Conservation (phyloP, 2,888 invertebrate species). For the Agriopis leucophaearia region DNA sequence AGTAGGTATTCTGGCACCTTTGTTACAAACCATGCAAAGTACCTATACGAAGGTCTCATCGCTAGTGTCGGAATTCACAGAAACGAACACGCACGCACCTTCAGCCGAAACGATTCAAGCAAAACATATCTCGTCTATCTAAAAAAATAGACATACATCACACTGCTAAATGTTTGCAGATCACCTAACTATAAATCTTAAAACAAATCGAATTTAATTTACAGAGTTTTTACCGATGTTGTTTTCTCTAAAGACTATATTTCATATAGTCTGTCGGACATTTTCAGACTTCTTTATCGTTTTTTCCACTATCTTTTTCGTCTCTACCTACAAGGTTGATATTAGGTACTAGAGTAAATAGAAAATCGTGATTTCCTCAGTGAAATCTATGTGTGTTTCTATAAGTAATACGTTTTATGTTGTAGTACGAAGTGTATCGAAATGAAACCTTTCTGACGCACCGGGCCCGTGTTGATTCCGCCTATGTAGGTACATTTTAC, state of each 20-base stretch:
- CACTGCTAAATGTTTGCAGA: conserved; percentile 68
- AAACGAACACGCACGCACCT: conserved; percentile 55
- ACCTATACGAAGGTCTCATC: conserved; percentile 58
- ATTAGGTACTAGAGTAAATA: conserved; percentile 73
- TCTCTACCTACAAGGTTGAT: conserved; percentile 80
- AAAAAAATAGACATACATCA: conserved; percentile 66
- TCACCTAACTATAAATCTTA: conserved; percentile 79
- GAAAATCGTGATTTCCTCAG: conserved; percentile 74
- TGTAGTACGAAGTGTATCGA: conserved; percentile 53
- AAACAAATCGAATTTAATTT: conserved; percentile 76
- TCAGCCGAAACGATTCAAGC: conserved; percentile 64
- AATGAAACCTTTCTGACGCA: conserved; percentile 60
- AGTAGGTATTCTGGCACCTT: conserved; percentile 44
- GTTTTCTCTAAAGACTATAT: conserved; percentile 73
- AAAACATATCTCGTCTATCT: conserved; percentile 65
- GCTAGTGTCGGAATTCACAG: conserved; percentile 73
- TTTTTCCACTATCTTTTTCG: conserved; percentile 66
- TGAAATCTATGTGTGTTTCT: conserved; percentile 75
- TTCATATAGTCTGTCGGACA: conserved; percentile 77
- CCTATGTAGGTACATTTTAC: conserved; percentile 58
- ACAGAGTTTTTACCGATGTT: conserved; percentile 77
- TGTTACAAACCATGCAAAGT: conserved; percentile 24
- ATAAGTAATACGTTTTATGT: conserved; percentile 49
- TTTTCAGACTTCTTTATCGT: conserved; percentile 78
- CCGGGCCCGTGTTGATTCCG: conserved; percentile 72